Conservation (phyloP, 2,797 vertebrate species). For the Anabas testudineus region DNA sequence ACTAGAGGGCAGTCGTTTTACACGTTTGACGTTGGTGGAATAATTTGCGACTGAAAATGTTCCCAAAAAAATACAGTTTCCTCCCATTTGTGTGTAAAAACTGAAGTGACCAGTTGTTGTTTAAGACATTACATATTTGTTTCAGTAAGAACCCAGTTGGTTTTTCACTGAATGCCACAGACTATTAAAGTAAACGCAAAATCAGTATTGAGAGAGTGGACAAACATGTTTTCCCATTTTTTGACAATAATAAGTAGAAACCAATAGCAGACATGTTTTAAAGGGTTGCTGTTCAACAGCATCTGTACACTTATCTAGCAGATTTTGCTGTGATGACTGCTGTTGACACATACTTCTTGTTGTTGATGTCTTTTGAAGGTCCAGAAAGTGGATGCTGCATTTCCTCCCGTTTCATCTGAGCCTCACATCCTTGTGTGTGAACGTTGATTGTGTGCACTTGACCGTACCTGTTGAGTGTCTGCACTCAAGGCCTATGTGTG, state of each 20-base stretch:
- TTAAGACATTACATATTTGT: neutral
- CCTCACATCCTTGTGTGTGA: neutral
- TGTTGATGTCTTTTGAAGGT: conserved; percentile 41
- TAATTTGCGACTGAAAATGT: neutral
- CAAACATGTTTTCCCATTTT: too few species aligned
- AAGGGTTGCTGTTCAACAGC: too few species aligned
- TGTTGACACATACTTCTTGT: neutral
- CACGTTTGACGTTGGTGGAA: conserved; percentile 1
- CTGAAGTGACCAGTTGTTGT: neutral
- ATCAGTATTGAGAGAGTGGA: too few species aligned
- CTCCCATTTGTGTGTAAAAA: too few species aligned
- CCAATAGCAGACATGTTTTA: too few species aligned
- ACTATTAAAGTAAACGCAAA: neutral
- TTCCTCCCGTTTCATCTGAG: conserved; percentile 2
- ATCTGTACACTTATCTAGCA: too few species aligned
- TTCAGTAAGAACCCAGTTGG: neutral
- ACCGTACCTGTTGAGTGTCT: neutral
- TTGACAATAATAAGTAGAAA: too few species aligned
- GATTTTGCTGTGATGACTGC: too few species aligned
- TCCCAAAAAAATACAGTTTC: too few species aligned
- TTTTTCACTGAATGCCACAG: neutral
- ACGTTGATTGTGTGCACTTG: too few species aligned
- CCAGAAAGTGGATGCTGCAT: conserved; percentile 13
- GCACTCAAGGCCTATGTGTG: neutral
- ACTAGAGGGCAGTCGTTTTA: conserved; percentile 35